These are phyloP conservation scores for Gisinianus flammeolus DNA, from an alignment of 2,888 invertebrate genomes.

Conservation along the genomic window DNA sequence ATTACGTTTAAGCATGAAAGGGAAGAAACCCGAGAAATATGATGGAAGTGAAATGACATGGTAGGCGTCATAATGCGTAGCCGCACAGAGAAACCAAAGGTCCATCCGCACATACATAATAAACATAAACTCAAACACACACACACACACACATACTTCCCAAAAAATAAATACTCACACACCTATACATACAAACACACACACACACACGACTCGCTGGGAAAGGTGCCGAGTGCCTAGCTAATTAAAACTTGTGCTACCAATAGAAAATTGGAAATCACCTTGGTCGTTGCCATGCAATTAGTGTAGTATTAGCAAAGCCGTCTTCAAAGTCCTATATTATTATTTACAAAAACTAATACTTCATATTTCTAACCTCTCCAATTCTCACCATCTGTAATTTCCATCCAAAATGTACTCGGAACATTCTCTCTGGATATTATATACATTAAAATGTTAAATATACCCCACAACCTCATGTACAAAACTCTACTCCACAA, in stretches of 20 bases:
- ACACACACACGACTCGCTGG: neutral
- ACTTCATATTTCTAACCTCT: neutral
- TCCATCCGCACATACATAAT: neutral
- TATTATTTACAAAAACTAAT: neutral
- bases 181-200: neutral
- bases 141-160: neutral
- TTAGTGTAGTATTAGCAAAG: neutral
- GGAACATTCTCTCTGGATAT: no score
- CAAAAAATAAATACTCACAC: neutral
- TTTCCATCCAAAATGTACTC: no score
- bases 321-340: neutral
- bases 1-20: slow-evolving; percentile 37
- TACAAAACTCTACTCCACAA: no score
- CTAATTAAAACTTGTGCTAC: slow-evolving; percentile 14
- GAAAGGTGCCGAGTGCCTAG: neutral
- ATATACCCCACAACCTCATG: no score
- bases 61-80: neutral
- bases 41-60: slow-evolving; percentile 31
- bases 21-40: slow-evolving; percentile 10
- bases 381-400: no score
- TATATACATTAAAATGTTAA: no score
- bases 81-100: no score
- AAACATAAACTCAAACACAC: neutral
- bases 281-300: neutral
- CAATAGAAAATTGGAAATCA: slow-evolving; percentile 18